Conservation (phyloP, 92 coral and sea anemone species). For the Porites rus region DNA sequence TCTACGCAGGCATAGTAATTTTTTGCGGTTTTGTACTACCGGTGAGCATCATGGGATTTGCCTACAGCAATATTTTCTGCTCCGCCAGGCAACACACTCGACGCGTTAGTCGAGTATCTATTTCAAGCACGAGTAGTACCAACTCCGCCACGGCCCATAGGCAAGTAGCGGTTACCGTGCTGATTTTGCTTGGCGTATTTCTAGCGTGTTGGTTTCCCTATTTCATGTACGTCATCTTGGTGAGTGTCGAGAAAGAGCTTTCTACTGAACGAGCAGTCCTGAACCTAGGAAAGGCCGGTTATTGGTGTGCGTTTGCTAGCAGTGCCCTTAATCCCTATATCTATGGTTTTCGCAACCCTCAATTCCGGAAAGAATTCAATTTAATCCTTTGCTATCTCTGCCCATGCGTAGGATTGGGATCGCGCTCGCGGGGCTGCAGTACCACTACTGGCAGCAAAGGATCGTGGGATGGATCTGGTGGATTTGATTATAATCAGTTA, state of each 20-base stretch:
- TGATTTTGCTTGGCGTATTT: constrained; percentile 75
- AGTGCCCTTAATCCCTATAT: constrained; percentile 80
- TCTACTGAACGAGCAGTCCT: constrained; percentile 59
- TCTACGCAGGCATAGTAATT: constrained; percentile 69
- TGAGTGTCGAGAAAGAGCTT: constrained; percentile 43
- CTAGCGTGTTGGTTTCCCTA: constrained; percentile 84
- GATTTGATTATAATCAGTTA: constrained; percentile 24
- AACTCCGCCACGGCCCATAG: constrained; percentile 68
- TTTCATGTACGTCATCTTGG: constrained; percentile 67
- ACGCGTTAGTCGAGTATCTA: constrained; percentile 73
- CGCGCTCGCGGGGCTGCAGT: constrained; percentile 52
- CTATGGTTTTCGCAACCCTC: constrained; percentile 82
- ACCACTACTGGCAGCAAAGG: constrained; percentile 66
- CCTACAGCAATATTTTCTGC: constrained; percentile 79
- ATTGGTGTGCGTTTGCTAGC: constrained; percentile 82
- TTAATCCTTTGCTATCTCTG: constrained; percentile 69
- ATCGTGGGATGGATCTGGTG: constrained; percentile 62
- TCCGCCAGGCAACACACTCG: constrained; percentile 80
- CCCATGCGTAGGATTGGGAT: constrained; percentile 46
- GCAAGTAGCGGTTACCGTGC: constrained; percentile 81
- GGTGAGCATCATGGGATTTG: constrained; percentile 76
- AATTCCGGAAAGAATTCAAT: constrained; percentile 75
- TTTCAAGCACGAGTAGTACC: constrained; percentile 63
- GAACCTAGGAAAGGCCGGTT: constrained; percentile 75
- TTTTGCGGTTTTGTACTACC: constrained; percentile 70